phyloP scores from a whole-genome alignment of 2,113 vertebrate species.

The Ciconia stormi region DNA sequence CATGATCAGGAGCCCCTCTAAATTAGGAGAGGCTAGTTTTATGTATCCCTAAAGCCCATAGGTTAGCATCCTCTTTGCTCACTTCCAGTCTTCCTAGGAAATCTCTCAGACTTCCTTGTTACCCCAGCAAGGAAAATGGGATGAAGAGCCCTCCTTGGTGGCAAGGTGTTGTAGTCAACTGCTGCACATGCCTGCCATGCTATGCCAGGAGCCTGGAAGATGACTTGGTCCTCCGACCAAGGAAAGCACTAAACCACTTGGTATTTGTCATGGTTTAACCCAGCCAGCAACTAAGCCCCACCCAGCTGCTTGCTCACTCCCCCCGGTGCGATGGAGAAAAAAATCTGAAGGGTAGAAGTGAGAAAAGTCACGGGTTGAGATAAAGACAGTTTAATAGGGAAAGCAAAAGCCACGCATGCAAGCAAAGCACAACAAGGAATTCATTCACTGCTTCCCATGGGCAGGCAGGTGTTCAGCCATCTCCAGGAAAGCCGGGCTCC shows the following conservation, averaged over 20 bases:
- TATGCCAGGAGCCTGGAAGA: not conserved
- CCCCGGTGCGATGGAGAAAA: too few species aligned
- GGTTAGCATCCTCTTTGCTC: not conserved
- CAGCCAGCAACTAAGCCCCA: too few species aligned
- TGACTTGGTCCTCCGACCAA: not conserved
- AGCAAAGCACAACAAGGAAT: too few species aligned
- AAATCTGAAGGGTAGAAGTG: too few species aligned
- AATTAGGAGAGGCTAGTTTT: not conserved
- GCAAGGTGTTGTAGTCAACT: not conserved
- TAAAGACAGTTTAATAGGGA: too few species aligned
- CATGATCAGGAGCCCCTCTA: accelerated
- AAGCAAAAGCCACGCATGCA: too few species aligned
- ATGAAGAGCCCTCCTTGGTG: not conserved
- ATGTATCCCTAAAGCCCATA: not conserved
- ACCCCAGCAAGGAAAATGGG: not conserved
- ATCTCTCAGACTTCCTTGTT: not conserved
- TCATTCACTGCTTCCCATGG: too few species aligned
- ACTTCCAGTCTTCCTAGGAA: not conserved
- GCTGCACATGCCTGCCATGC: not conserved
- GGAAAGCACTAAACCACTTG: not conserved
- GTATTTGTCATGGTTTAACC: too few species aligned
- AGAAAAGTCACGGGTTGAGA: too few species aligned
- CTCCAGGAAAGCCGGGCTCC: too few species aligned
- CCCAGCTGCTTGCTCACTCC: too few species aligned
- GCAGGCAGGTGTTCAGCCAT: too few species aligned